Evolutionary conservation across 2,113 vertebrate species (phyloP), one percentile per base, ranked within the genome.

Genomic region (Corvus hawaiiensis): DNA sequence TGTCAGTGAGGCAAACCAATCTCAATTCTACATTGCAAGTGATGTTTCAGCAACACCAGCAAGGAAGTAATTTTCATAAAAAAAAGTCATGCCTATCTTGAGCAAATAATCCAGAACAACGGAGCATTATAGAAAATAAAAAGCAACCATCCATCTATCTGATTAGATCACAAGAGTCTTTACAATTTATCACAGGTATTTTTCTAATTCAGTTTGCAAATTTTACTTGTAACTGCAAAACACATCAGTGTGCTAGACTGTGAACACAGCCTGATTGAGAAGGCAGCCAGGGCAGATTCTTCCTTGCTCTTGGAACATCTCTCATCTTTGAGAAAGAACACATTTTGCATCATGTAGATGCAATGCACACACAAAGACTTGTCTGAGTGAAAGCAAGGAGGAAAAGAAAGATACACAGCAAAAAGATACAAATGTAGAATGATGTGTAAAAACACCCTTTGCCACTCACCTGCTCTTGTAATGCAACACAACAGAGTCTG

Each of bases 271-370:
- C 17, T 62, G 69, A 24, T 11, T 59, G n/a, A 84, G 35, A 39
- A 37, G 24, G 28, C 46, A 83, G 41, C 5, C 23, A 66, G 37
- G 22, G 23, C 15, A 80, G 24, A 56, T 55, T 16, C n/a, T 22
- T 63, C 27, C 33, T 51, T 46, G 7, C 17, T 30, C 35, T 39
- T 62, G 37, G 18, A 22, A 44, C 21, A 49, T 35, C 7, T 33
- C 33, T 68, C 35, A 3, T 54, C 76, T 58, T 63, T 9, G 41
- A 62, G 49, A 18, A 39, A 39, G 9, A 49, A 32, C 33, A 11
- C 2, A 0, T 3, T 22, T 13, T 24, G 16, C 8, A 18, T 24
- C 15, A 13, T 7, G 26, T 8, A 19, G 37, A 21, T 46, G 4
- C 19, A 16, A 66, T 16, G 3, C 14, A 39, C 5, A 18, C 43